Evolutionary conservation across 2,797 vertebrate species (phyloP).

Genomic region (Otus scops): DNA sequence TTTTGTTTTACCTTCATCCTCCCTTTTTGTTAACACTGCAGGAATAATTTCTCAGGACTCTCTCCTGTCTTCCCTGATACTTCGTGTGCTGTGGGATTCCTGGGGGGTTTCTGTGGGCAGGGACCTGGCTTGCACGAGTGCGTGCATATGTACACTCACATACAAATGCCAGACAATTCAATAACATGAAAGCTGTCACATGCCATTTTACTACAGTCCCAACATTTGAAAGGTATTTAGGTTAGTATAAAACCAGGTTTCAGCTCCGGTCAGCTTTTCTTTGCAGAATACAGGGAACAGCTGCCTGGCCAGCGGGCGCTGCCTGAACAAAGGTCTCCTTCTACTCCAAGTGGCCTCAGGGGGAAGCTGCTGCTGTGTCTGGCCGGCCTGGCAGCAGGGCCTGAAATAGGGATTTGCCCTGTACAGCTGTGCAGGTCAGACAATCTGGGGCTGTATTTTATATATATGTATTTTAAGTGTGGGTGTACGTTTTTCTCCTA

Average conservation of each 20-base stretch:
- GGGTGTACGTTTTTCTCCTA: not conserved
- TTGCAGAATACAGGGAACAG: not conserved
- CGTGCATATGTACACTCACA: fast-evolving
- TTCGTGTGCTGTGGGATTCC: fast-evolving
- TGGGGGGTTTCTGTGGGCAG: not conserved
- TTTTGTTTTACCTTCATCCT: not conserved
- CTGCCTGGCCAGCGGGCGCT: not conserved
- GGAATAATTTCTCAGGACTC: not conserved
- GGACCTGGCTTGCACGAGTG: not conserved
- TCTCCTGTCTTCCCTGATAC: not conserved
- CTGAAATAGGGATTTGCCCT: not conserved
- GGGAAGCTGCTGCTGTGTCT: not conserved
- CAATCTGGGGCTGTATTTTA: not conserved
- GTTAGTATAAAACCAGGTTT: not conserved
- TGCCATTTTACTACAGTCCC: not conserved
- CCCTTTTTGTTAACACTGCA: not conserved
- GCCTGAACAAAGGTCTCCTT: not conserved
- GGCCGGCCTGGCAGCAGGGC: not conserved
- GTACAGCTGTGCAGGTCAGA: not conserved
- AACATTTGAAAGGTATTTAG: not conserved
- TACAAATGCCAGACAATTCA: not conserved
- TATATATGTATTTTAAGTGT: not conserved
- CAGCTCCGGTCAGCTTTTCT: not conserved
- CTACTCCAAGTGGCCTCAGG: not conserved
- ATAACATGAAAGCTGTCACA: not conserved